Base-by-base conservation (phyloP, 2,113 vertebrate species). In the Gallinago paraguaiae region DNA sequence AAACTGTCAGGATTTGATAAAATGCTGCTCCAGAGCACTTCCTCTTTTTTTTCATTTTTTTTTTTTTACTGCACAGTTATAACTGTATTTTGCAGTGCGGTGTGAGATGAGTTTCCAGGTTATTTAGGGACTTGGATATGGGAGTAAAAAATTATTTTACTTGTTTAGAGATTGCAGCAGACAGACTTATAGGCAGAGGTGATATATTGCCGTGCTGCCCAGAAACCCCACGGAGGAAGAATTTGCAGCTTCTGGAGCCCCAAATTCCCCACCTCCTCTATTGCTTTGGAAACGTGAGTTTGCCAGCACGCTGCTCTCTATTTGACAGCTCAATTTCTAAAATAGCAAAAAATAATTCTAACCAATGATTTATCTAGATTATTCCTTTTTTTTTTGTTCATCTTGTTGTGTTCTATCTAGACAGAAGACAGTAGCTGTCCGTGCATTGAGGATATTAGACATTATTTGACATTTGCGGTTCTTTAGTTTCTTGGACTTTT, bases 221-320 rank as follows among this genome's bases (percentile, higher is more conserved):
- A 46, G 65, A 30, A 85, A 18, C 45, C 61, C 88, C 88, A 61
- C 0, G 0, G 71, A 53, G 68, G 45, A 54, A 45, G 35, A 59
- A 51, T 35, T 37, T 70, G 85, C 77, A 51, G 81, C 51, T 86
- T 25, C 41, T 1, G 0, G 13, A 59, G 78, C 82, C 92, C 82
- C 86, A 83, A 19, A 57, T n/a, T 45, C 63, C 77, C 30, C 56
- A 13, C 4, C 35, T 27, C 13, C 6, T 30, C 51, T 13, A 50
- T 30, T 33, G 54, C 79, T 64, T 16, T 17, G 41, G 67, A 54
- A 82, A 48, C 0, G 0, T 11, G 50, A 1, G 61, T 53, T 19
- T 1, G 6, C 50, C 8, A 0, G 28, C n/a, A 23, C 4, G 0
- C 20, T 33, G 60, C 61, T 64, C 85, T 0, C 28, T 12, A 0